phyloP scores from a whole-genome alignment of 2,113 vertebrate species.

The Rhineura floridana region DNA sequence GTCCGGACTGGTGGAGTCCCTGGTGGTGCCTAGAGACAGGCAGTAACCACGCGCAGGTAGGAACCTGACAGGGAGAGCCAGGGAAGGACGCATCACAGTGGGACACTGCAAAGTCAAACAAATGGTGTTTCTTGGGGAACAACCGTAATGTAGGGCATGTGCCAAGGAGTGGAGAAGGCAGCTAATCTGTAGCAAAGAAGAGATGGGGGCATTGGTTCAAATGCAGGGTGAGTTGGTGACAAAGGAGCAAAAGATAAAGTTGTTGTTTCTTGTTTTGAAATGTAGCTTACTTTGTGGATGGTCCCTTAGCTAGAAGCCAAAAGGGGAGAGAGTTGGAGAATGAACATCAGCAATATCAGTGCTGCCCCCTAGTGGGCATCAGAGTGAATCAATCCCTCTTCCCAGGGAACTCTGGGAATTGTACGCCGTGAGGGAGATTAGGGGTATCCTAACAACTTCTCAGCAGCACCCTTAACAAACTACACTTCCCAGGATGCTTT shows the following conservation, averaged over 20 bases:
- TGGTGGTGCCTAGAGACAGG: too few relatives aligned
- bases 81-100: too few relatives aligned
- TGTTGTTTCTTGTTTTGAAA: background rate
- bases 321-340: background rate
- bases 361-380: background rate
- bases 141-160: background rate
- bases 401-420: too few relatives aligned
- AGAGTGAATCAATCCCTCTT: too few relatives aligned
- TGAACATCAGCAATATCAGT: background rate
- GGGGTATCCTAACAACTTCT: too few relatives aligned
- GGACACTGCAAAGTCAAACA: too few relatives aligned
- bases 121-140: background rate
- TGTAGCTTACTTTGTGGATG: background rate
- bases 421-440: too few relatives aligned
- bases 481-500: too few relatives aligned
- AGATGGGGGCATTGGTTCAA: background rate
- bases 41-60: too few relatives aligned
- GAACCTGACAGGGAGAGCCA: too few relatives aligned
- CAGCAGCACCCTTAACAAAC: too few relatives aligned
- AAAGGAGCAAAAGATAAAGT: background rate
- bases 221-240: background rate
- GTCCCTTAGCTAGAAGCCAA: background rate
- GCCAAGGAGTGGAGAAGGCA: background rate
- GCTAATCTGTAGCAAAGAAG: background rate
- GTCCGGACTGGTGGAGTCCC: too few relatives aligned